Conservation (phyloP, 2,113 vertebrate genomes). For the Brachyhypopomus occidentalis region DNA sequence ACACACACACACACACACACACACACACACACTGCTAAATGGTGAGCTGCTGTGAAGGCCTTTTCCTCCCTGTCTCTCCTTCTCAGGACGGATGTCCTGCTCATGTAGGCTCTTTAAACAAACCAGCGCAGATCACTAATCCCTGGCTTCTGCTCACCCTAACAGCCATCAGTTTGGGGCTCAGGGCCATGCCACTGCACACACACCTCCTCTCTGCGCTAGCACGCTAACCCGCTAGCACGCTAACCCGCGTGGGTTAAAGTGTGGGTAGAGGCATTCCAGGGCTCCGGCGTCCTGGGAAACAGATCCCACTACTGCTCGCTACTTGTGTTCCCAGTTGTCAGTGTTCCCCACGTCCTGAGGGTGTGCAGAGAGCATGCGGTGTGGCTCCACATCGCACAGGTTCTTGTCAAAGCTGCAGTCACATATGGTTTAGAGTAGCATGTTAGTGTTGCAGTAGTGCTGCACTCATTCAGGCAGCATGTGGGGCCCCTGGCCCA, state of each 20-base stretch:
- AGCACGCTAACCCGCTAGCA: neutral
- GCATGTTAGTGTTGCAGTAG: conserved; percentile 48
- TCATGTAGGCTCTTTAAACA: conserved; percentile 60
- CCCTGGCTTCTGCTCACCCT: conserved; percentile 60
- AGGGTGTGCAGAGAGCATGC: conserved; percentile 38
- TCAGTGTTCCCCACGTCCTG: no score
- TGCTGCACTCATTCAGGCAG: conserved; percentile 53
- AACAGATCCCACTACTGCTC: no score
- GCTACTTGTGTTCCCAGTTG: no score
- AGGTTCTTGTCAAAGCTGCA: conserved; percentile 57
- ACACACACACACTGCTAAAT: conserved; percentile 23
- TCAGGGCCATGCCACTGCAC: conserved; percentile 42
- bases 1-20: no score
- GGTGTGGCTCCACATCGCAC: conserved; percentile 46
- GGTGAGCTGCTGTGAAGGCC: conserved; percentile 46
- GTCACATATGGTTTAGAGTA: conserved; percentile 59
- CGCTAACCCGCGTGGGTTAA: neutral
- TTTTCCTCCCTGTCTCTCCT: conserved; percentile 34
- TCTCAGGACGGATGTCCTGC: conserved; percentile 49
- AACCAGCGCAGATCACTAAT: conserved; percentile 56
- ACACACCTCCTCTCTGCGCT: conserved; percentile 40
- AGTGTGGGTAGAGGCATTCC: neutral
- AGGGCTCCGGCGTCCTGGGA: neutral
- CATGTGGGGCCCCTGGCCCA: conserved; percentile 22
- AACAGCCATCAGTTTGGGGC: conserved; percentile 56